Conservation (phyloP, 2,888 invertebrate species). For the Pocota personata region DNA sequence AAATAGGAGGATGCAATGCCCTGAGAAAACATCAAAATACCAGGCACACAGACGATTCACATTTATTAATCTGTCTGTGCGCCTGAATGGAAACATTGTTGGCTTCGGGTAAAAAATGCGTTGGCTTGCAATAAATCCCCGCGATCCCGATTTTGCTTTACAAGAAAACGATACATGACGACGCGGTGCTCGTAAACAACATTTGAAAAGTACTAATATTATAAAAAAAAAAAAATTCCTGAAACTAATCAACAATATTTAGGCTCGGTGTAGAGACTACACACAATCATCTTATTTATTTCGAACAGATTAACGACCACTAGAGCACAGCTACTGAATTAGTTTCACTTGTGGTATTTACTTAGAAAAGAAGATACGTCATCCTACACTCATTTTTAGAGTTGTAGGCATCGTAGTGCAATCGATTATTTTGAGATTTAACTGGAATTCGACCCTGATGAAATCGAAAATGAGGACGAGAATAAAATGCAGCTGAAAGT, state of each 20-base stretch:
- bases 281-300: constrained; percentile 23
- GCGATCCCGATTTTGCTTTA: neutral
- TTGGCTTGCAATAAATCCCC: neutral
- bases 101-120: neutral
- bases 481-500: too few species aligned
- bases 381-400: too few species aligned
- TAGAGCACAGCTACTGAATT: constrained; percentile 1
- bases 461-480: too few species aligned
- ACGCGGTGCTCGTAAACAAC: constrained; percentile 2
- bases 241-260: neutral
- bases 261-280: neutral
- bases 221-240: neutral
- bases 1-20: neutral
- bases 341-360: neutral
- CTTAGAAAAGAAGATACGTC: neutral
- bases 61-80: constrained; percentile 38
- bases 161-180: neutral
- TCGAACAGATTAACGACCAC: neutral
- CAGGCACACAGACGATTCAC: constrained; percentile 1
- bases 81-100: constrained; percentile 30
- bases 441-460: too few species aligned
- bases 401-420: too few species aligned
- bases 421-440: too few species aligned
- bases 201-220: neutral
- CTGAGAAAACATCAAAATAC: neutral